phyloP scores from a whole-genome alignment of 1,140 invertebrate genomes.

The Paraescarpia echinospica region DNA sequence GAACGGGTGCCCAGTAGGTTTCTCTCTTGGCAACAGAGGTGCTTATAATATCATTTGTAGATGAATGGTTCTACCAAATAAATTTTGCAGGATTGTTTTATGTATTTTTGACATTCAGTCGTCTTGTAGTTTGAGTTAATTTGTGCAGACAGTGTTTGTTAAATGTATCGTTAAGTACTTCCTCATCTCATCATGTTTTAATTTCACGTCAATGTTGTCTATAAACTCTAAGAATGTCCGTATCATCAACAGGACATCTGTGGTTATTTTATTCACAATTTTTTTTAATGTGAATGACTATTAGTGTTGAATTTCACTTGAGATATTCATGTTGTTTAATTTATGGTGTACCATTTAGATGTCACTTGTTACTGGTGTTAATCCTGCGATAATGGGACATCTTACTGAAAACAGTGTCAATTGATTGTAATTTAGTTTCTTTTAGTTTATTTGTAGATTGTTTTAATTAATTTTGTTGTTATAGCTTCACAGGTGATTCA shows the following conservation, averaged over 20 bases:
- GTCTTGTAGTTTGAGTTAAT: not conserved
- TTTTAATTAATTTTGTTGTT: not conserved
- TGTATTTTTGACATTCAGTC: not conserved
- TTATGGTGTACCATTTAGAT: not conserved
- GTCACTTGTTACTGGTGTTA: not conserved
- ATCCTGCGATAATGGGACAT: not conserved
- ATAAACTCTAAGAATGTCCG: not conserved
- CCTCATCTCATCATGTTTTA: not conserved
- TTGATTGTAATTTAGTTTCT: not conserved
- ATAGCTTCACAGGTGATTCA: not conserved
- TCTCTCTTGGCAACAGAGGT: not conserved
- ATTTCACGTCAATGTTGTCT: not conserved
- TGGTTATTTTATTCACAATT: not conserved
- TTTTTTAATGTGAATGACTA: not conserved
- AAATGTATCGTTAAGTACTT: not conserved
- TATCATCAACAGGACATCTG: not conserved
- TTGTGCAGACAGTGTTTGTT: not conserved
- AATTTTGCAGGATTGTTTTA: not conserved
- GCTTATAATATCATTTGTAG: not conserved
- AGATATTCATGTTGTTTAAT: not conserved
- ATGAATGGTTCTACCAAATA: not conserved
- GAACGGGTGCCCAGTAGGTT: too few relatives aligned
- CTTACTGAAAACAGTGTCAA: not conserved
- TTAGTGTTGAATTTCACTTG: not conserved
- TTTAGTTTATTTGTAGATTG: not conserved